Conservation (phyloP, 2,888 invertebrate genomes). For the Drosophila flavopinicola region DNA sequence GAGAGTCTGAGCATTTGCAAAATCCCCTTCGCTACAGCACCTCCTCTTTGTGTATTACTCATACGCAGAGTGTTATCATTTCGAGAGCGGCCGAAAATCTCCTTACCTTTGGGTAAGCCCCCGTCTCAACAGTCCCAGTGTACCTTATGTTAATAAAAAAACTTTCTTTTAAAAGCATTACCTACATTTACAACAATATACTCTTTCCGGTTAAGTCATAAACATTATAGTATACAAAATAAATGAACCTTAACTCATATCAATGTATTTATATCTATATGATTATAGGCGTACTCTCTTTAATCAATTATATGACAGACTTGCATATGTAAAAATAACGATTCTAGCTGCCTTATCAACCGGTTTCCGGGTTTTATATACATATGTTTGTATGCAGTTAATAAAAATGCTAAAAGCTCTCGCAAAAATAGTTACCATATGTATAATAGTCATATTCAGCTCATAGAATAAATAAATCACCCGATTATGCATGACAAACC, state of each 20-base stretch:
- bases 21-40: slow-evolving; percentile 1
- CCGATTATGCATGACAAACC: not conserved
- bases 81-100: not conserved
- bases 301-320: slow-evolving; percentile 1
- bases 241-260: slow-evolving; percentile 1
- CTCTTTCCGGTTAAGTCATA: not conserved
- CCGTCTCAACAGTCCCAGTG: not conserved
- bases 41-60: slow-evolving; percentile 37
- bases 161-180: slow-evolving; percentile 4
- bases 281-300: not conserved
- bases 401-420: not conserved
- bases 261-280: not conserved
- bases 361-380: slow-evolving; percentile 21
- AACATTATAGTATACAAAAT: not conserved
- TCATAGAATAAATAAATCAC: not conserved
- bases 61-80: slow-evolving; percentile 34
- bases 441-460: not conserved
- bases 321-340: not conserved
- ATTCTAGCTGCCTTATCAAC: slow-evolving; percentile 20
- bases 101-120: slow-evolving; percentile 24
- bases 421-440: not conserved
- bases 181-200: not conserved
- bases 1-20: slow-evolving; percentile 4
- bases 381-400: not conserved
- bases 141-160: not conserved